Evolutionary conservation across 2,888 invertebrate genomes (phyloP).

Genomic region (Colletes collaris): DNA sequence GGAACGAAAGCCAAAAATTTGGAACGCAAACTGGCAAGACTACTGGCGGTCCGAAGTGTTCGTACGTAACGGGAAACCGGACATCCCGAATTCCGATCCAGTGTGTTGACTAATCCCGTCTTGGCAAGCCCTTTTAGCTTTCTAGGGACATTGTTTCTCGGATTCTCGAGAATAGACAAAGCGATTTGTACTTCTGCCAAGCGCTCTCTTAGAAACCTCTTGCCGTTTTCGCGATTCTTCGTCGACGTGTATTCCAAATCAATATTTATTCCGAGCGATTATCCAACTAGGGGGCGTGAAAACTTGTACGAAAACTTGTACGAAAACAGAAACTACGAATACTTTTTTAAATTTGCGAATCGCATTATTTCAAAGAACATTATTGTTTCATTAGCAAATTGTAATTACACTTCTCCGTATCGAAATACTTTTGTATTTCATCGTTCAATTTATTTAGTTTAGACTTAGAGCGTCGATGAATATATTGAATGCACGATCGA

Average conservation of each 20-base stretch:
- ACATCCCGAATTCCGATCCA: conserved; percentile 57
- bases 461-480: neutral
- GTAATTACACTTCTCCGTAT: neutral
- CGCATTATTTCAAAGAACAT: too few relatives aligned
- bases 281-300: neutral
- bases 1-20: conserved; percentile 14
- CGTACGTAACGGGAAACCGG: conserved; percentile 38
- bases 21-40: conserved; percentile 27
- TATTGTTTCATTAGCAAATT: too few relatives aligned
- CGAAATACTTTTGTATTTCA: neutral
- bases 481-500: neutral
- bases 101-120: conserved; percentile 38
- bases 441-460: too few relatives aligned
- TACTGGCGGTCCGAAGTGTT: conserved; percentile 12
- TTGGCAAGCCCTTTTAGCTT: conserved; percentile 55
- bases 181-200: conserved; percentile 53
- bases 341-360: too few relatives aligned
- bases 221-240: conserved; percentile 16
- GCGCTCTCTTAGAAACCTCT: conserved; percentile 9
- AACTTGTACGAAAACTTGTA: conserved; percentile 23
- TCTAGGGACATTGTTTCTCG: conserved; percentile 61
- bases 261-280: conserved; percentile 30
- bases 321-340: neutral
- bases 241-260: conserved; percentile 8
- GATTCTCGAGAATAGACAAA: conserved; percentile 57